These are phyloP conservation scores for Drosophila imparisetae DNA, from an alignment of 2,888 invertebrate genomes.

Conservation along the genomic window DNA sequence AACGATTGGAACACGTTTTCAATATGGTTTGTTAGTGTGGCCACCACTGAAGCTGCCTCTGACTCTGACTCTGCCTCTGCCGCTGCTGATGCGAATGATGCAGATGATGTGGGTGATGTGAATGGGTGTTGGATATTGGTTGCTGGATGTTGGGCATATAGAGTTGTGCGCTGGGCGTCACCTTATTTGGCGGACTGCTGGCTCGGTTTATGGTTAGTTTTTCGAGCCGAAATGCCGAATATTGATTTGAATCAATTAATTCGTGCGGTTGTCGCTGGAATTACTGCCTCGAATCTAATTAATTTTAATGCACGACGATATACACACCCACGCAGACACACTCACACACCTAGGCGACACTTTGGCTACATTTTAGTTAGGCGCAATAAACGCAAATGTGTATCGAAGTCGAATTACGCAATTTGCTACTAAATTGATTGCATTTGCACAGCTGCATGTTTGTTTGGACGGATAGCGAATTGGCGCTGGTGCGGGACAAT, in stretches of 20 bases:
- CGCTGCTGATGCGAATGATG: neutral
- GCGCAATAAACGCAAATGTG: slow-evolving; percentile 64
- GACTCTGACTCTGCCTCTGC: neutral
- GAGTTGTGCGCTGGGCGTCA: slow-evolving; percentile 32
- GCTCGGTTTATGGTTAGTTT: slow-evolving; percentile 56
- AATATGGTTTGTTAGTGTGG: slow-evolving; percentile 77
- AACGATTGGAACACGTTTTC: slow-evolving; percentile 75
- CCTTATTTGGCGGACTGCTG: slow-evolving; percentile 52
- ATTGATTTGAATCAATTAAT: slow-evolving; percentile 85
- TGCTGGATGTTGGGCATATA: neutral
- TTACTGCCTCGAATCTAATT: slow-evolving; percentile 85
- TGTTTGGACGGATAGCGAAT: slow-evolving; percentile 6
- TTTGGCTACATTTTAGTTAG: slow-evolving; percentile 74
- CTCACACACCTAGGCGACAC: slow-evolving; percentile 52
- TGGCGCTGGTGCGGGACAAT: neutral
- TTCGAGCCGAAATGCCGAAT: slow-evolving; percentile 80
- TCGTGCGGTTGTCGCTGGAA: slow-evolving; percentile 84
- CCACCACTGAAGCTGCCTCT: slow-evolving; percentile 41
- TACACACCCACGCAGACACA: slow-evolving; percentile 30
- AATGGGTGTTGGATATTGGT: slow-evolving; percentile 6
- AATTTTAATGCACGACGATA: slow-evolving; percentile 84
- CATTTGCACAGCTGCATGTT: slow-evolving; percentile 67
- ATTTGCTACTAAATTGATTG: slow-evolving; percentile 78
- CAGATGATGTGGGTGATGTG: slow-evolving; percentile 9
- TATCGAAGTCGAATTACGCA: slow-evolving; percentile 76